These are phyloP conservation scores for Phenacoccus solenopsis DNA, from an alignment of 1,140 invertebrate genomes.

Conservation along the genomic window DNA sequence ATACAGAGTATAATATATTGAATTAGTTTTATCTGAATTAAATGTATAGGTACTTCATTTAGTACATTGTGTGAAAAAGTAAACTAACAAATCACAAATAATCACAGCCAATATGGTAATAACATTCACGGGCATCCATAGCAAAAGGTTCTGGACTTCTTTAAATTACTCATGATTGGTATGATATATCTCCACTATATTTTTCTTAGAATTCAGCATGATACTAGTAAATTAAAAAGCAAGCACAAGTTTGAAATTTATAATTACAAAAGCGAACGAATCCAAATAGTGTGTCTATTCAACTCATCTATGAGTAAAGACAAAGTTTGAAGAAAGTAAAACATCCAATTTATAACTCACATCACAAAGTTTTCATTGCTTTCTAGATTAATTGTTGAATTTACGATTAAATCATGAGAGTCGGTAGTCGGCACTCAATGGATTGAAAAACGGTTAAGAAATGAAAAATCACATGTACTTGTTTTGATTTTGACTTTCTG, in stretches of 20 bases:
- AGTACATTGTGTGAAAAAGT: not conserved
- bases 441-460: too few relatives aligned
- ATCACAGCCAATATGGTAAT: not conserved
- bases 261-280: too few relatives aligned
- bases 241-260: not conserved
- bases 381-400: too few relatives aligned
- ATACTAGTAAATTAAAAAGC: not conserved
- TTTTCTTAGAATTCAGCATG: not conserved
- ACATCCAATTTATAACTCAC: too few relatives aligned
- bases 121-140: not conserved
- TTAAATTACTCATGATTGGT: not conserved
- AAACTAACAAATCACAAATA: not conserved
- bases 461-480: too few relatives aligned
- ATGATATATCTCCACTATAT: not conserved
- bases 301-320: too few relatives aligned
- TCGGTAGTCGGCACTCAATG: too few relatives aligned
- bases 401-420: too few relatives aligned
- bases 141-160: not conserved
- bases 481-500: too few relatives aligned
- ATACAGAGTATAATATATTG: not conserved
- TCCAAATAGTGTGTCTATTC: too few relatives aligned
- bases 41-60: not conserved
- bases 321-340: too few relatives aligned
- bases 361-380: too few relatives aligned
- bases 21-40: not conserved